Evolutionary conservation across 2,888 invertebrate species (phyloP).

Genomic region (Pemphredon lugubris): DNA sequence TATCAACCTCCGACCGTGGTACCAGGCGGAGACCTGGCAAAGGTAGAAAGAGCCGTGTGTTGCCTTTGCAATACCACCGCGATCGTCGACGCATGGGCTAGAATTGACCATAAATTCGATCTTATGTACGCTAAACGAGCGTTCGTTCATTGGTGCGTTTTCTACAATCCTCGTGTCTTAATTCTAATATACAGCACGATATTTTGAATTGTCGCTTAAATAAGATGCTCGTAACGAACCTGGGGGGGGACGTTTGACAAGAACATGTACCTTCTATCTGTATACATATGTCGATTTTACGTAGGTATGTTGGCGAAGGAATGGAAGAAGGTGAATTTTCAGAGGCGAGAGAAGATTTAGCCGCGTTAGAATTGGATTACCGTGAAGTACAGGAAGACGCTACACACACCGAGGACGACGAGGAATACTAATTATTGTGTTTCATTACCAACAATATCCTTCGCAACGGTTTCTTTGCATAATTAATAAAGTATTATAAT

Average conservation of each 20-base stretch:
- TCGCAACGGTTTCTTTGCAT: too few species aligned
- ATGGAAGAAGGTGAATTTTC: constrained; percentile 75
- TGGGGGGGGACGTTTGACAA: too few species aligned
- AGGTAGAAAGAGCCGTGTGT: constrained; percentile 93
- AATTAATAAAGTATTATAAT: too few species aligned
- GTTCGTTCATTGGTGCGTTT: constrained; percentile 72
- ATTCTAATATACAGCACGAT: too few species aligned
- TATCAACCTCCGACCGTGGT: constrained; percentile 92
- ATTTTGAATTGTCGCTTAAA: too few species aligned
- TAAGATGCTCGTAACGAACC: too few species aligned
- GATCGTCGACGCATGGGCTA: constrained; percentile 73
- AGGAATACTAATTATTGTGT: constrained; percentile 58
- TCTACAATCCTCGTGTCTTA: too few species aligned
- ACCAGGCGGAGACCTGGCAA: constrained; percentile 89
- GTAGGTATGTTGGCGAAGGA: constrained; percentile 73
- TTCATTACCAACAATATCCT: too few species aligned
- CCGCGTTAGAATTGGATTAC: constrained; percentile 73
- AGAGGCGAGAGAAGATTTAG: constrained; percentile 72
- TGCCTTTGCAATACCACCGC: constrained; percentile 93
- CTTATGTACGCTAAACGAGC: constrained; percentile 74
- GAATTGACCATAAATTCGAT: constrained; percentile 74
- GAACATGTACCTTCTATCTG: too few species aligned
- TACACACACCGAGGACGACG: constrained; percentile 69
- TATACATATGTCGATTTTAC: too few species aligned
- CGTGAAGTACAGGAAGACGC: constrained; percentile 75